Percentiles rank a stretch among this genome's conserved stretches.
These are phyloP conservation scores for Melanerpes formicivorus DNA, from an alignment of 2,113 vertebrate species.

Conservation along the genomic window DNA sequence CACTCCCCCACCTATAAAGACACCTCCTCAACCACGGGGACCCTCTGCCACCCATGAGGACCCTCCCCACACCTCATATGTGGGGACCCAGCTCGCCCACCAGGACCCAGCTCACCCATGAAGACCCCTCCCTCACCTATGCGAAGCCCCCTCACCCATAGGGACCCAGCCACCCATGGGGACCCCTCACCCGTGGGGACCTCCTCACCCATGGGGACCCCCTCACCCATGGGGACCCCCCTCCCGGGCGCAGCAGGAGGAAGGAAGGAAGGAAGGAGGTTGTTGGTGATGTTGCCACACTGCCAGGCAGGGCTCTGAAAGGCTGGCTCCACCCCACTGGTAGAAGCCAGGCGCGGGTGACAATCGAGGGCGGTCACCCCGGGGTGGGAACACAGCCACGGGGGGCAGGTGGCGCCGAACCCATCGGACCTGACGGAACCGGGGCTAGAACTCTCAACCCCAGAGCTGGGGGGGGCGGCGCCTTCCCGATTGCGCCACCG, in stretches of 20 bases:
- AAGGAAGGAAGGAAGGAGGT: not conserved
- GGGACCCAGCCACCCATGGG: not conserved
- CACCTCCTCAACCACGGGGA: no score
- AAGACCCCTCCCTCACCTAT: no score
- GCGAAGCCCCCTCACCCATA: no score
- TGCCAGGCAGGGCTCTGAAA: not conserved
- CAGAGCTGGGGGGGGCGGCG: fast-evolving
- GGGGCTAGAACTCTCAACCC: fast-evolving
- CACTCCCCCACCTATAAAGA: no score
- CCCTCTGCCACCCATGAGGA: no score
- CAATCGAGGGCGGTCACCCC: not conserved
- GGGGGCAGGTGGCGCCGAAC: fast-evolving
- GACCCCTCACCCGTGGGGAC: not conserved
- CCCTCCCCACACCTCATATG: no score
- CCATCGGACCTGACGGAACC: fast-evolving
- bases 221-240: not conserved
- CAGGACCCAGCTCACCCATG: no score
- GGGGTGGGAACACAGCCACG: not conserved
- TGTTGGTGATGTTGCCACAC: not conserved
- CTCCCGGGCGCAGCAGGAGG: not conserved
- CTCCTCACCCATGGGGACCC: not conserved
- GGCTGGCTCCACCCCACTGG: not conserved
- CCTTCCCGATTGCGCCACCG: not conserved
- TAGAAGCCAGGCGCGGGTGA: no score
- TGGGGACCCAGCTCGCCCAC: no score